Evolutionary conservation across 1,140 invertebrate species (phyloP).

Genomic region (Drosophila watanabei): DNA sequence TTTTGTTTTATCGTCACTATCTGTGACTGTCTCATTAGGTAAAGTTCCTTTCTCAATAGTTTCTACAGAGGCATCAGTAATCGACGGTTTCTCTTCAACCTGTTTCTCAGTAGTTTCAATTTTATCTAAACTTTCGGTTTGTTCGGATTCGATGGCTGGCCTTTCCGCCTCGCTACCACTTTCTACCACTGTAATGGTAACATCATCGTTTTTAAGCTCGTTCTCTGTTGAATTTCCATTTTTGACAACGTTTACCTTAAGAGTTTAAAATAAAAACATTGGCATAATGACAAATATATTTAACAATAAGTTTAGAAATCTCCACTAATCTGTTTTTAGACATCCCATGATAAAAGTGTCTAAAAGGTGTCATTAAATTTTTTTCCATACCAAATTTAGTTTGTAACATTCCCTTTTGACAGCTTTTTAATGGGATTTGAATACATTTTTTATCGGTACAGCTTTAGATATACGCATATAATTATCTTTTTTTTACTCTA

Average conservation of each 20-base stretch:
- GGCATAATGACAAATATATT: background rate
- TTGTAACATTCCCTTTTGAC: background rate
- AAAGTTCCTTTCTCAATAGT: background rate
- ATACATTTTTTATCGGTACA: background rate
- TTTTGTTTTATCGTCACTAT: background rate
- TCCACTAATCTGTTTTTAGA: background rate
- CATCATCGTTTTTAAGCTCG: slow-evolving; percentile 1
- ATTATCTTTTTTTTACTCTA: background rate
- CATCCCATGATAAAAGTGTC: background rate
- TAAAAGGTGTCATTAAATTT: background rate
- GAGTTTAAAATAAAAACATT: slow-evolving; percentile 1
- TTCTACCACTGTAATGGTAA: background rate
- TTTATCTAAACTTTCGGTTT: slow-evolving; percentile 1
- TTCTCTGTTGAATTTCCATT: slow-evolving; percentile 7
- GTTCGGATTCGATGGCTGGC: background rate
- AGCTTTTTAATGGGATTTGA: no score
- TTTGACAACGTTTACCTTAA: slow-evolving; percentile 11
- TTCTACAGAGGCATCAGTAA: background rate
- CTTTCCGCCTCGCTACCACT: background rate
- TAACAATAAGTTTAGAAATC: background rate
- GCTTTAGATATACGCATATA: background rate
- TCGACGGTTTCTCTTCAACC: background rate
- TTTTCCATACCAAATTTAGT: background rate
- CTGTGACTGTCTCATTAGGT: background rate
- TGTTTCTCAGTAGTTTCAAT: slow-evolving; percentile 1